Evolutionary conservation across 2,113 vertebrate genomes (phyloP).

Genomic region (Vidua chalybeata): DNA sequence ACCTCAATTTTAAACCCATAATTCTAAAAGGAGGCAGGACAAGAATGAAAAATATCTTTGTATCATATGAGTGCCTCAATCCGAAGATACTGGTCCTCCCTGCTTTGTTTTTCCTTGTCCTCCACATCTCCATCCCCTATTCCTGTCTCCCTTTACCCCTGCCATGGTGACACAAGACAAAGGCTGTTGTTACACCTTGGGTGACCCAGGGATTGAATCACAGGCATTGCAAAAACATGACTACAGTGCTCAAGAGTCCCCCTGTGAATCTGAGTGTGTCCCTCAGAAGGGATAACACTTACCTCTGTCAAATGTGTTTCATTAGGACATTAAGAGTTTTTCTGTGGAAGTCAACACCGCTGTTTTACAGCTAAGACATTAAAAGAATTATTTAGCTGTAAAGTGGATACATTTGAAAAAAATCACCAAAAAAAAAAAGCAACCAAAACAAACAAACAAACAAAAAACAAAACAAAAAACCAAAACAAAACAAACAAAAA

Average conservation of each 20-base stretch:
- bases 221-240: background rate
- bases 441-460: background rate
- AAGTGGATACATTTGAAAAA: background rate
- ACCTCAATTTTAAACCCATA: background rate
- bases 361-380: background rate
- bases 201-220: no score
- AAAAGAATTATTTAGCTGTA: background rate
- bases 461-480: no score
- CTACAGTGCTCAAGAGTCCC: no score
- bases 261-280: background rate
- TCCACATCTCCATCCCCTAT: background rate
- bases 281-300: background rate
- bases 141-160: background rate
- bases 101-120: background rate
- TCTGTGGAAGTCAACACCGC: background rate
- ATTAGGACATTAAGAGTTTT: background rate
- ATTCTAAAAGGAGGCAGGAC: background rate
- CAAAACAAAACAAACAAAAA: background rate
- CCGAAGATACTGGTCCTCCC: fast-evolving
- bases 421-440: background rate
- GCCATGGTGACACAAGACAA: background rate
- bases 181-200: background rate
- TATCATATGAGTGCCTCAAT: background rate
- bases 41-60: background rate
- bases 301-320: background rate